Evolutionary conservation across 2,888 invertebrate genomes (phyloP), one percentile per base, ranked within the genome.

Genomic region (Plusia festucae): DNA sequence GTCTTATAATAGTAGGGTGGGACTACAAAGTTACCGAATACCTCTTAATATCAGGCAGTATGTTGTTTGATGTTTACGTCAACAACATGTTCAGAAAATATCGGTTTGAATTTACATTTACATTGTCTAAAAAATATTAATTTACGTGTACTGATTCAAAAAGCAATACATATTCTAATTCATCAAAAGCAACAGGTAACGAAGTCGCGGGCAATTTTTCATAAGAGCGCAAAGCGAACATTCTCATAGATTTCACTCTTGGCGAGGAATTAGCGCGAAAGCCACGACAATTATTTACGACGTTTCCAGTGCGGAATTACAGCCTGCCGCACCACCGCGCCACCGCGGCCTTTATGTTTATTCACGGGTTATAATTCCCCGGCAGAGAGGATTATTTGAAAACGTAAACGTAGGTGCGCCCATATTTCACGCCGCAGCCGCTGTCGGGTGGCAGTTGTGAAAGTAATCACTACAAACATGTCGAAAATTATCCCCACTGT

Each of bases 241-340:
- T 86, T 87, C 85, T 83, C 86, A 89, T 90, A 91, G 90, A 90
- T 92, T 90, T 88, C 85, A 85, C 87, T 88, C 84, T 84, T 86
- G 83, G 81, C 83, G 82, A 85, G 85, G 90, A 92, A 91, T 91
- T 90, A 91, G 88, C 85, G 83, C 82, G 78, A 87, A 91, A 90
- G 88, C 88, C 87, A 85, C 87, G 88, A 89, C 91, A 90, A 91
- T 92, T 92, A 93, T 92, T 93, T 91, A 92, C 86, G 88, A 88
- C 88, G 83, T 86, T 89, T 87, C 87, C 87, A 83, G 87, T 81
- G 85, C 85, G 86, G 87, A 90, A 89, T 93, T 91, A 90, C 88
- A 85, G 85, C 84, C 76, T 76, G 80, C 81, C 82, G 85, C 84
- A 78, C 81, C 72, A 79, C 84, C 83, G 85, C 84, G 78, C 81